Percentiles rank a stretch among this genome's conserved stretches.
These are phyloP conservation scores for Atlantisia rogersi DNA, from an alignment of 2,113 vertebrate species.

Conservation along the genomic window DNA sequence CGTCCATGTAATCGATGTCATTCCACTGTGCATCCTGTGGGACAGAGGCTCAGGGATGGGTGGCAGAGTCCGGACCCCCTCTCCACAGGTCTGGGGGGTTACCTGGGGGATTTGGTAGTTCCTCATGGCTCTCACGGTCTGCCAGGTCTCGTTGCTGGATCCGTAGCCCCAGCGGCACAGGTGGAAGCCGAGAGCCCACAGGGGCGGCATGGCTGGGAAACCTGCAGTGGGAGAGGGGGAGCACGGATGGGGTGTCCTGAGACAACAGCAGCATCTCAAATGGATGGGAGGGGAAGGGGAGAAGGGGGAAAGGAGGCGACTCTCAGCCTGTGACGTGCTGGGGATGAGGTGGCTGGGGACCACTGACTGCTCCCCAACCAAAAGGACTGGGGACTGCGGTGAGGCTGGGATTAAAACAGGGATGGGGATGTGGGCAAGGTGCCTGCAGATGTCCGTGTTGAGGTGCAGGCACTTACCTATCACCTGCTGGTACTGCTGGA, in stretches of 20 bases:
- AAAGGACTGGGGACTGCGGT: not conserved
- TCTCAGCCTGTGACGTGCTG: not conserved
- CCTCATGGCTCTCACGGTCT: conserved; percentile 82
- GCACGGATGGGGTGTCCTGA: fast-evolving
- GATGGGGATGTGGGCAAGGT: not conserved
- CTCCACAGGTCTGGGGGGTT: not conserved
- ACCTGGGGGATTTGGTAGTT: conserved; percentile 76
- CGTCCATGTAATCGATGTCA: conserved; percentile 88
- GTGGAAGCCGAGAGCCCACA: conserved; percentile 89
- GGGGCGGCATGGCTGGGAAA: conserved; percentile 83
- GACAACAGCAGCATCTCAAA: not conserved
- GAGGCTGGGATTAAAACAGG: not conserved
- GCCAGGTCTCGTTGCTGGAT: conserved; percentile 83
- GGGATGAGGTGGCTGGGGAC: not conserved
- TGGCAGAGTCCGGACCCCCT: not conserved
- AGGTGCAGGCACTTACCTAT: conserved; percentile 74
- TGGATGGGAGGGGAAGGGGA: not conserved
- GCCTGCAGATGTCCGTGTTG: fast-evolving
- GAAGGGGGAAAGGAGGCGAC: not conserved
- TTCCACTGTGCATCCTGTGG: conserved; percentile 82
- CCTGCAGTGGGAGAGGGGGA: conserved; percentile 14
- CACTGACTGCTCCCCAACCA: not conserved
- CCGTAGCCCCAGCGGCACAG: conserved; percentile 90
- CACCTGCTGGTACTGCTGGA: conserved; percentile 86
- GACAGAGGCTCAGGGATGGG: not conserved